A percentile compares a stretch with the other conserved stretches of the same genome.
These are phyloP conservation scores for Struthidea cinerea DNA, from an alignment of 2,113 vertebrate species.

Conservation along the genomic window DNA sequence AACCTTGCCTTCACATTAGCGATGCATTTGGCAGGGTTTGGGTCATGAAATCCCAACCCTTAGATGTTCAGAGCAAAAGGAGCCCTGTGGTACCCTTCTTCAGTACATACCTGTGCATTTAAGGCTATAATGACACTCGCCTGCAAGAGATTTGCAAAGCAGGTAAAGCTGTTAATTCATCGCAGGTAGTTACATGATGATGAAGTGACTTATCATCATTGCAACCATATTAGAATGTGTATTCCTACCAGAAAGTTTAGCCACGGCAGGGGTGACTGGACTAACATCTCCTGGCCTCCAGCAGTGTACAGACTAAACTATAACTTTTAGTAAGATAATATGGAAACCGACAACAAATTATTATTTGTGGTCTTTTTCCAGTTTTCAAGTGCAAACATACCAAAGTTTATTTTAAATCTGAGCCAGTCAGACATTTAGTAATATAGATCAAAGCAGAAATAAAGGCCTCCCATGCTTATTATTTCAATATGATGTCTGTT, in stretches of 20 bases:
- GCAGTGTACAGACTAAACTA: constrained; percentile 75
- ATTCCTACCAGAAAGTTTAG: constrained; percentile 73
- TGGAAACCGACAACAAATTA: constrained; percentile 77
- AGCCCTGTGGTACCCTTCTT: not conserved
- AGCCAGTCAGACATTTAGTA: constrained; percentile 73
- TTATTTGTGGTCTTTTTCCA: constrained; percentile 73
- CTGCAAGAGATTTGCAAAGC: constrained; percentile 69
- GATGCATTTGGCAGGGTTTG: not conserved
- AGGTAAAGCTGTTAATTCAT: constrained; percentile 73
- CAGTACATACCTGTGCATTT: not conserved
- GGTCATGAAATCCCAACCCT: not conserved
- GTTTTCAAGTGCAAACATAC: constrained; percentile 76
- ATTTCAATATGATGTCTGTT: constrained; percentile 80
- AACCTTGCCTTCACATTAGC: not conserved
- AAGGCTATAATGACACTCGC: not conserved
- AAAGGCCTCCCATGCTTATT: constrained; percentile 77
- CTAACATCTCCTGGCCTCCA: constrained; percentile 45
- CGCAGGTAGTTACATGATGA: constrained; percentile 67
- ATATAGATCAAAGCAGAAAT: constrained; percentile 75
- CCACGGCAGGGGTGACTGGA: constrained; percentile 70
- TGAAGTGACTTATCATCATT: constrained; percentile 82
- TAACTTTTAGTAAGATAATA: constrained; percentile 72
- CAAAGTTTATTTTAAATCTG: constrained; percentile 75
- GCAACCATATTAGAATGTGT: constrained; percentile 33
- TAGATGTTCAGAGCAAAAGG: not conserved